phyloP scores from a whole-genome alignment of 1,140 invertebrate genomes.

The Hetaerina americana region DNA sequence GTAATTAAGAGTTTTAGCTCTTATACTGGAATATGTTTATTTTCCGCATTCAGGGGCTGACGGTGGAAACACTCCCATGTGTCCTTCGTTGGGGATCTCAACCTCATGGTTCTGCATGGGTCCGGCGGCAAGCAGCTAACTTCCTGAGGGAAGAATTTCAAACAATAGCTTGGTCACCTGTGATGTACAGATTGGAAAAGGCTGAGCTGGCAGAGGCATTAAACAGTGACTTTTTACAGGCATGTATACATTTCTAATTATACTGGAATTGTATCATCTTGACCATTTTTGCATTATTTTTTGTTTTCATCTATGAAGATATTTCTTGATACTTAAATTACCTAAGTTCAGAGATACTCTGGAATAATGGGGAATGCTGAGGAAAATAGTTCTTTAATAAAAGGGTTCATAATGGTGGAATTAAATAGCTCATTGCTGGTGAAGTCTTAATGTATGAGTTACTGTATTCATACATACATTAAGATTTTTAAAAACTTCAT shows the following conservation, averaged over 20 bases:
- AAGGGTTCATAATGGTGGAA: too few species aligned
- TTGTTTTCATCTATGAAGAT: too few species aligned
- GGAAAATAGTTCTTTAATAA: too few species aligned
- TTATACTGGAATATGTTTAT: too few species aligned
- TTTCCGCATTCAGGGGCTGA: constrained; percentile 38
- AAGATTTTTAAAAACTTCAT: too few species aligned
- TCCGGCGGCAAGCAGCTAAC: constrained; percentile 71
- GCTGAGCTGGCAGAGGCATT: constrained; percentile 65
- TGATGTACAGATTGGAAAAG: constrained; percentile 69
- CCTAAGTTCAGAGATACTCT: too few species aligned
- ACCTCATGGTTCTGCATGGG: constrained; percentile 84
- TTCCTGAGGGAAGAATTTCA: constrained; percentile 77
- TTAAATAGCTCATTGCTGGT: too few species aligned
- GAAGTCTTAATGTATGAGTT: too few species aligned
- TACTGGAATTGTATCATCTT: not conserved
- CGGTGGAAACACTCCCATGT: constrained; percentile 62
- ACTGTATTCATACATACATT: too few species aligned
- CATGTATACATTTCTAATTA: constrained; percentile 14
- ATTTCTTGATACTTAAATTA: too few species aligned
- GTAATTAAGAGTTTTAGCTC: too few species aligned
- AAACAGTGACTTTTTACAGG: constrained; percentile 77
- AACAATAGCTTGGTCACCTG: constrained; percentile 50
- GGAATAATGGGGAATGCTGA: too few species aligned
- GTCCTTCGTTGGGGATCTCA: constrained; percentile 72
- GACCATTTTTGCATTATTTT: not conserved